These are phyloP conservation scores for Elgaria multicarinata DNA, from an alignment of 2,113 vertebrate species.

Conservation along the genomic window DNA sequence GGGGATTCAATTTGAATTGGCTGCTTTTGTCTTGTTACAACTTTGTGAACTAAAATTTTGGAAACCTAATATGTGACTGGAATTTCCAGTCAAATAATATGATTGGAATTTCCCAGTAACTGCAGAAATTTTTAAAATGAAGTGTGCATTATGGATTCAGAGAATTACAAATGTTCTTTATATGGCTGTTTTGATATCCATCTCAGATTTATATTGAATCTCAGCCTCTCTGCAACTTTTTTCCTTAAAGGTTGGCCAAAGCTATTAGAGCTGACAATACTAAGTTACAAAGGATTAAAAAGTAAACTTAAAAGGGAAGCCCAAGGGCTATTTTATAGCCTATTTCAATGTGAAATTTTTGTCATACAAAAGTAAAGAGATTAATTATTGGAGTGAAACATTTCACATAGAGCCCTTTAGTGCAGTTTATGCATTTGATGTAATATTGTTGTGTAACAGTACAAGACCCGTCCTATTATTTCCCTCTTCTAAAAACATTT, in stretches of 20 bases:
- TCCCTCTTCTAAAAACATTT: slow-evolving; percentile 1
- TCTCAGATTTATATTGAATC: slow-evolving; percentile 33
- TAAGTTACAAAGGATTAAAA: background rate
- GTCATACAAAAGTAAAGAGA: background rate
- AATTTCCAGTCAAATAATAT: background rate
- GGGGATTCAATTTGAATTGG: background rate
- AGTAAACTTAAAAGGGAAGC: slow-evolving; percentile 18
- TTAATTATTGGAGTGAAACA: slow-evolving; percentile 3
- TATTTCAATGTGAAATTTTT: background rate
- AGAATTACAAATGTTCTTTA: background rate
- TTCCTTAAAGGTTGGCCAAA: slow-evolving; percentile 14
- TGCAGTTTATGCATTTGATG: background rate
- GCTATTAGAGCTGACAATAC: slow-evolving; percentile 17
- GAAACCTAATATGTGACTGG: background rate
- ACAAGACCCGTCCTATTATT: background rate
- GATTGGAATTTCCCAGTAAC: background rate
- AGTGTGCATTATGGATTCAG: background rate
- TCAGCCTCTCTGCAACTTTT: slow-evolving; percentile 26
- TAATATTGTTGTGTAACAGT: slow-evolving; percentile 11
- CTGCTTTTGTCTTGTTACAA: background rate
- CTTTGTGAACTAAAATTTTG: background rate
- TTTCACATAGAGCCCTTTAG: slow-evolving; percentile 12
- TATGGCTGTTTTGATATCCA: background rate
- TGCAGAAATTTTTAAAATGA: background rate
- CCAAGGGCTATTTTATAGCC: background rate